These are phyloP conservation scores for Eurypyga helias DNA, from an alignment of 2,113 vertebrate species.

Conservation along the genomic window DNA sequence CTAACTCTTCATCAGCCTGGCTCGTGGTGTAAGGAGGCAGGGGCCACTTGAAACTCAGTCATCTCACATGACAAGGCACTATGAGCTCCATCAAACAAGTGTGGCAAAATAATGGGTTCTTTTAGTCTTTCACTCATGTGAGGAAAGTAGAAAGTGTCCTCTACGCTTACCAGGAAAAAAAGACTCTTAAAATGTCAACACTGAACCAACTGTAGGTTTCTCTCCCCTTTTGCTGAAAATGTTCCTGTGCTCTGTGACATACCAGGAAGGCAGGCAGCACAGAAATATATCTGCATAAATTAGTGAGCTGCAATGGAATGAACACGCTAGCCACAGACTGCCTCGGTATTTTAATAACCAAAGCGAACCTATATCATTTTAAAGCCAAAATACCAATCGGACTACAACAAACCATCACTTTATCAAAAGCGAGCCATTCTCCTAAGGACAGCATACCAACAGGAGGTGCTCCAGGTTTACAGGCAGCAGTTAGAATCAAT, in stretches of 20 bases:
- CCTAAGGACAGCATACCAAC: not conserved
- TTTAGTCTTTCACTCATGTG: not conserved
- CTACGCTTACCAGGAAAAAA: not conserved
- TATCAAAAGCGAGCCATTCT: not conserved
- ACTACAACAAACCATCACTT: not conserved
- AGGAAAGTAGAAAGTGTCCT: not conserved
- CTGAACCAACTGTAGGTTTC: not conserved
- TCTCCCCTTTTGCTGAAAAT: not conserved
- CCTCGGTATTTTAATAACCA: not conserved
- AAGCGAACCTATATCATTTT: not conserved
- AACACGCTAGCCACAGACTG: not conserved
- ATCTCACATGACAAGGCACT: not conserved
- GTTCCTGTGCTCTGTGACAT: not conserved
- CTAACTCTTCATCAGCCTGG: slow-evolving; percentile 1
- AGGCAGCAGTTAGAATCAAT: not conserved
- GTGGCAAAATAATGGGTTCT: not conserved
- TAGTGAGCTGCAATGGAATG: not conserved
- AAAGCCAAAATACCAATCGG: slow-evolving; percentile 11
- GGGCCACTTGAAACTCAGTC: not conserved
- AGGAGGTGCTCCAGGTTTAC: not conserved
- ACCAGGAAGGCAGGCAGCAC: not conserved
- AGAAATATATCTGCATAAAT: not conserved
- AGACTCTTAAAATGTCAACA: not conserved
- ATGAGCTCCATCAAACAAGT: not conserved
- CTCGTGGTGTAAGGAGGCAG: not conserved